Conservation (phyloP, 2,113 vertebrate species). For the Eretmochelys imbricata region DNA sequence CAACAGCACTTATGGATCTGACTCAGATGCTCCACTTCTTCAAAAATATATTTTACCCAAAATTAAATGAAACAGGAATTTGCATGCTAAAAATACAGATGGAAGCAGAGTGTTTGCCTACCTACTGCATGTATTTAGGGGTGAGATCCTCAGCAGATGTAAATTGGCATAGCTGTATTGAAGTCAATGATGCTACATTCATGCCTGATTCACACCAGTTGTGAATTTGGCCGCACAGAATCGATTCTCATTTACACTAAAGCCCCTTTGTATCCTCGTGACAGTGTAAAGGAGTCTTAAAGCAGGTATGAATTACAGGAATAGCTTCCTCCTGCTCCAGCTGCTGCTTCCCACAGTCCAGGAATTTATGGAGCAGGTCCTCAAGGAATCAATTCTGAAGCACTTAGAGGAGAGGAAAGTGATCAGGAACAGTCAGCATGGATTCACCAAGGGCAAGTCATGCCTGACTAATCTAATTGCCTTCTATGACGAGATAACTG, state of each 20-base stretch:
- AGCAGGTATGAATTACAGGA: neutral
- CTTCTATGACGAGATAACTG: too few species aligned
- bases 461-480: too few species aligned
- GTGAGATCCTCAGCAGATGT: neutral
- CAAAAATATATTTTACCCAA: neutral
- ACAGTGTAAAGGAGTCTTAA: neutral
- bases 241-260: neutral
- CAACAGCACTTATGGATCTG: neutral
- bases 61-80: neutral
- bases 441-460: too few species aligned
- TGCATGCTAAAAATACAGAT: slow-evolving; percentile 19
- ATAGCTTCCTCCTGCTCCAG: neutral
- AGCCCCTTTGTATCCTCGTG: neutral
- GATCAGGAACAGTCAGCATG: too few species aligned
- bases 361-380: too few species aligned
- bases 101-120: neutral
- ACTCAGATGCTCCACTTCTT: neutral
- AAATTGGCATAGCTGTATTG: neutral
- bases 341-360: neutral
- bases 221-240: neutral
- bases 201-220: neutral
- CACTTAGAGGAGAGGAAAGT: too few species aligned
- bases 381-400: too few species aligned
- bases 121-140: neutral
- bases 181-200: neutral